Base-by-base conservation (phyloP, 1,140 invertebrate genomes). In the Steinernema feltiae region DNA sequence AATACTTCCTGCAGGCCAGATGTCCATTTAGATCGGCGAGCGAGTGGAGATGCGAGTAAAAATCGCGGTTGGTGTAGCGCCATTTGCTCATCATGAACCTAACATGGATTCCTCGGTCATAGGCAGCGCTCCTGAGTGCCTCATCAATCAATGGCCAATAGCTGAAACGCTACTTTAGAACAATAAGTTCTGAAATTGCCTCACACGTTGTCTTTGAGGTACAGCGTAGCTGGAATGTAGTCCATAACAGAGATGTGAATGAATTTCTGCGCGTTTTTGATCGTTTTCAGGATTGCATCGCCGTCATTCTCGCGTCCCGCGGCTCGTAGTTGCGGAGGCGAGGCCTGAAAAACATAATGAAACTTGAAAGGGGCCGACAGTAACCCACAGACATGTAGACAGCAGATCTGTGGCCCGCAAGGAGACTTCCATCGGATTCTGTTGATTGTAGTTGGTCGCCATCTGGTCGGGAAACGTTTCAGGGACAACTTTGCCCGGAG, bases 181-280 rank as follows among this genome's bases (percentile, higher is more conserved):
- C n/a, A 46, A 12, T 7, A n/a, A n/a, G 41, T 7, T 7, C 7
- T 12, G 7, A 46, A 46, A 46, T 7, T 7, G n/a, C 7, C 70
- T 24, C 3, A 71, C 70, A 35, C n/a, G 70, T 71, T 71, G n/a
- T 30, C 30, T 71, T 30, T 17, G 29, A 27, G 17, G 79, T 91
- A 93, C 48, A 93, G 88, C 27, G 90, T 91, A 17, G 92, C 86
- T 0, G 94, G 94, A 76, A 91, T 91, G 87, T 96, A 98, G 87
- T 97, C 94, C 95, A 97, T 98, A 0, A 98, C 94, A 46, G 95
- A 90, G 72, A 98, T 92, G 84, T 95, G 91, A 69, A 98, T 89
- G 86, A 93, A 97, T 85, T 92, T 90, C 77, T 93, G 90, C 0
- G 95, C 94, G 30, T 90, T 89, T 24, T 90, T 84, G 32, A 98